Percentiles rank a stretch among this genome's conserved stretches.
phyloP scores from a whole-genome alignment of 2,888 invertebrate species.

The Hoplodrina ambigua region DNA sequence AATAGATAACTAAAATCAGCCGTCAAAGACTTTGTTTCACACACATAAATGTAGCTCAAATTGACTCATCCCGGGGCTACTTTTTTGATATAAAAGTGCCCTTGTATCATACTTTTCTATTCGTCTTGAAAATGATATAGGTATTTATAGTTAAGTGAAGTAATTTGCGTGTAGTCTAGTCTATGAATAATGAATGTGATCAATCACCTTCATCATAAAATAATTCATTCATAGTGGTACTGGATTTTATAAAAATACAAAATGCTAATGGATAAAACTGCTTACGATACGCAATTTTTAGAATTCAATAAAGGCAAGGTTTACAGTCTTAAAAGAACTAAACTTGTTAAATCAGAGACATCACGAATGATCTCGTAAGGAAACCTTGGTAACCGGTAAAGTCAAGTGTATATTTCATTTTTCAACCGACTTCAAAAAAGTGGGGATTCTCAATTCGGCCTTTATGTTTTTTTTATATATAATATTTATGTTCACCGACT shows the following conservation, averaged over 20 bases:
- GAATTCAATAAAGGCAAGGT: neutral
- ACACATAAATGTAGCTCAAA: constrained; percentile 8
- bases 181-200: constrained; percentile 38
- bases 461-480: no score
- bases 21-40: constrained; percentile 17
- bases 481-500: no score
- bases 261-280: neutral
- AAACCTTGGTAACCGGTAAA: neutral
- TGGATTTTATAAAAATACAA: constrained; percentile 4
- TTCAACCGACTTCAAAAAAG: no score
- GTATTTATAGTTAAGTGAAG: neutral
- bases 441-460: no score
- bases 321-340: no score
- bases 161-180: neutral
- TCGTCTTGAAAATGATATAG: neutral
- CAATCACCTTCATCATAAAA: constrained; percentile 27
- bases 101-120: neutral
- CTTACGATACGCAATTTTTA: neutral
- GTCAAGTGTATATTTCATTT: neutral
- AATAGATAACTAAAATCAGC: neutral
- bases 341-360: no score
- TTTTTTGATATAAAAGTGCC: neutral
- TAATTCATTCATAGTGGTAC: neutral
- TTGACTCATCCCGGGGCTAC: neutral
- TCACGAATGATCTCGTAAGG: no score